Conservation (phyloP, 2,888 invertebrate species). For the Cataglyphis livida region DNA sequence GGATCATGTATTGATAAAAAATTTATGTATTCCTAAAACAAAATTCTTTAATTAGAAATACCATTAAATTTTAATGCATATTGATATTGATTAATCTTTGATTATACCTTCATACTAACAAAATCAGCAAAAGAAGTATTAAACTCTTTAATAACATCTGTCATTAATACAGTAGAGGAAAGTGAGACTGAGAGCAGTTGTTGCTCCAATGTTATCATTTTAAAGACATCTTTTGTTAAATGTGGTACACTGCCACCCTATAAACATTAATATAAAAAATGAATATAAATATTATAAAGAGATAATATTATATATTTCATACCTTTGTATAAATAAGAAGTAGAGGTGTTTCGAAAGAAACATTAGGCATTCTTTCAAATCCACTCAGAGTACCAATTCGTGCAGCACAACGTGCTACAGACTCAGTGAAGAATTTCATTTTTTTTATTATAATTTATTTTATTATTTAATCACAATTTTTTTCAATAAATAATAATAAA, state of each 20-base stretch:
- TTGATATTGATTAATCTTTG: background rate
- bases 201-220: constrained; percentile 88
- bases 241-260: constrained; percentile 94
- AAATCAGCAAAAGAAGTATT: constrained; percentile 88
- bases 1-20: constrained; percentile 90
- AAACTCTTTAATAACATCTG: constrained; percentile 89
- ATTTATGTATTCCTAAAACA: constrained; percentile 85
- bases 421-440: constrained; percentile 91
- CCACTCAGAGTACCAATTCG: constrained; percentile 89
- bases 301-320: constrained; percentile 61
- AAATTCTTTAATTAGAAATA: background rate
- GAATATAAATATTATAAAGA: constrained; percentile 22
- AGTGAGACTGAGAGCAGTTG: constrained; percentile 91
- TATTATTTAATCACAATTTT: background rate
- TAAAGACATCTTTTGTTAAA: constrained; percentile 91
- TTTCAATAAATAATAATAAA: background rate
- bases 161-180: constrained; percentile 89
- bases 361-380: constrained; percentile 87
- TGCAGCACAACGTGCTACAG: constrained; percentile 88
- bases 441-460: constrained; percentile 79
- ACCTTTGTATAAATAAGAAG: constrained; percentile 92
- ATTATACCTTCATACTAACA: constrained; percentile 87
- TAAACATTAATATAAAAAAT: constrained; percentile 72
- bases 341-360: constrained; percentile 90
- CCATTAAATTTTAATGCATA: background rate